Base-by-base conservation (phyloP, 2,797 vertebrate species). In the Esox lucius region DNA sequence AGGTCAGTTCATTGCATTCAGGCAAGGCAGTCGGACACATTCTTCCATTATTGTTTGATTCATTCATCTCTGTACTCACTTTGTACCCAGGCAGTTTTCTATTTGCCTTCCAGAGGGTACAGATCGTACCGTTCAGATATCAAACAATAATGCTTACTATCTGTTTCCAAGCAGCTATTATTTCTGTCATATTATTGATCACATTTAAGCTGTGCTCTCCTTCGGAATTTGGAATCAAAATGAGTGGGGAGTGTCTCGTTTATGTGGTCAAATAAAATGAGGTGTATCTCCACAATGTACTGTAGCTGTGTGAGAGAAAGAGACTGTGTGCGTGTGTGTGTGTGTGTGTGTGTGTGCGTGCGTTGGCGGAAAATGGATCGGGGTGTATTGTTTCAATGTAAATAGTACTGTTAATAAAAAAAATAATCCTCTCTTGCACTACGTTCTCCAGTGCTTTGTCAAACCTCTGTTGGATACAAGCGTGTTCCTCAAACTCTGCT, bases 341-440 rank as follows among this genome's bases (percentile, higher is more conserved):
- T 65, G 64, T 48, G 68, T 59, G 70, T 68, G 82, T 24, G 31
- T 33, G 90, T 92, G 93, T 94, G 94, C 94, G 93, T 93, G 94
- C 90, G 91, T 92, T 72, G n/a, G 19, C 64, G 65, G 49, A 19
- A 68, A 71, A 46, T 70, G 81, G 83, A 65, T 56, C 73, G 85
- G 86, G 75, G 81, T 87, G 87, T 94, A 91, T 92, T 91, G 93
- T 94, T 89, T 94, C 87, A 79, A 90, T 94, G 94, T 95, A 95
- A 92, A 95, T 94, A 94, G 87, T 84, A 84, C 88, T 90, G 90
- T 89, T 89, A 93, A 92, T 91, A 92, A 93, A 67, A 76, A 78
- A 82, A 94, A 91, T 78, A 93, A 91, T 87, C 87, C 91, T 93
- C 93, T 91, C 87, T 91, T 91, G 87, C 86, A 87, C 89, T 90